A percentile compares a stretch with the other conserved stretches of the same genome.
phyloP scores from a whole-genome alignment of 2,797 vertebrate genomes.

The Lateolabrax maculatus region DNA sequence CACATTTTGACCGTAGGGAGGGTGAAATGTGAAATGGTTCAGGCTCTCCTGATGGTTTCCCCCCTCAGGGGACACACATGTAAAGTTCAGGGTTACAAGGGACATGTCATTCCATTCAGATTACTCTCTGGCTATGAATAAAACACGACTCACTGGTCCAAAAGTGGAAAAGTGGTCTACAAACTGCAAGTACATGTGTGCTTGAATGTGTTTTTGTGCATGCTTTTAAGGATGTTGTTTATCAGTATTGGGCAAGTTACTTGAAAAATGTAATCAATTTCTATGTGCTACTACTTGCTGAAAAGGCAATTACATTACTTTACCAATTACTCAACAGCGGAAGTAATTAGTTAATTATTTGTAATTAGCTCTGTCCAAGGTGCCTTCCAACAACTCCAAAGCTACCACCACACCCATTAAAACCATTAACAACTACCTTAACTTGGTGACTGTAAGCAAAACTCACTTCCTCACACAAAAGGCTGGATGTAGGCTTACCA shows the following conservation, averaged over 20 bases:
- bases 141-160: constrained; percentile 39
- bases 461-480: neutral
- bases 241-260: neutral
- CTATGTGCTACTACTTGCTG: neutral
- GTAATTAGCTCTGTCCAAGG: neutral
- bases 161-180: neutral
- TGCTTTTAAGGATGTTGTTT: neutral
- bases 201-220: neutral
- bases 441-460: neutral
- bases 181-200: neutral
- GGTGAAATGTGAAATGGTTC: constrained; percentile 16
- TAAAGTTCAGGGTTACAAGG: constrained; percentile 44
- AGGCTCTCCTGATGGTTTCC: constrained; percentile 13
- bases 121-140: constrained; percentile 53
- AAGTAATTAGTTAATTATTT: neutral
- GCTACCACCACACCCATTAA: neutral
- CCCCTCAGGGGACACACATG: constrained; percentile 27
- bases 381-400: neutral
- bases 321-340: neutral
- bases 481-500: no score
- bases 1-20: constrained; percentile 3
- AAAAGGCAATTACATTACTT: neutral
- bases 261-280: neutral
- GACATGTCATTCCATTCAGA: constrained; percentile 28
- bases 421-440: neutral